Base-by-base conservation (phyloP, 2,113 vertebrate species). In the Lasiurus borealis region DNA sequence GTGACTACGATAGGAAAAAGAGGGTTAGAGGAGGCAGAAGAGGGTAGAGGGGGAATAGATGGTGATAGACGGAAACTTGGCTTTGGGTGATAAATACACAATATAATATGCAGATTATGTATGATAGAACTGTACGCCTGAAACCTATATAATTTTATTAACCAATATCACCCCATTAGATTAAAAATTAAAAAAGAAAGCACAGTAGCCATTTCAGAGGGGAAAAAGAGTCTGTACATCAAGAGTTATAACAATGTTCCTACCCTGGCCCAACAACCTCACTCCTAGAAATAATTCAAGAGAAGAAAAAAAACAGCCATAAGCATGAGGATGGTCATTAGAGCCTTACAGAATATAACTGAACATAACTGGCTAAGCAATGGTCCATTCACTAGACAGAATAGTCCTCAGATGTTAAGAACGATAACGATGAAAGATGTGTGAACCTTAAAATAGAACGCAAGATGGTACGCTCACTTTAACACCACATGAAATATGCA, bases 271-370 rank as follows among this genome's bases (percentile, higher is more conserved):
- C 3, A 19, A 82, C 48, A 48, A 90, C n/a, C n/a, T 90, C 40
- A 77, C 3, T 40, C 40, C 57, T 85, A 31, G 71, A 82, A 87
- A 77, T 57, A 75, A 88, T 66, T 87, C 34, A 95, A 76, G 64
- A 76, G 57, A 73, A 75, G 27, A 27, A 29, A 27, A 31, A n/a
- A 36, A 36, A 48, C 62, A 80, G 64, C 14, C 72, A 76, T 1
- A 25, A 40, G 29, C 78, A 48, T 11, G 21, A 85, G 64, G 46
- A 52, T 59, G 36, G 62, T 81, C n/a, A 85, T 68, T 59, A 66
- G 2, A 46, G 50, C 25, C 29, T 66, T 40, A 48, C 6, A 57
- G 85, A 82, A 94, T 68, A 88, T 72, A 83, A 59, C 3, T 29
- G 68, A 82, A 66, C 14, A 40, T 15, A 40, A 78, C 25, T 36